Conservation (phyloP, 2,797 vertebrate genomes). For the Pantherophis vulpinus region DNA sequence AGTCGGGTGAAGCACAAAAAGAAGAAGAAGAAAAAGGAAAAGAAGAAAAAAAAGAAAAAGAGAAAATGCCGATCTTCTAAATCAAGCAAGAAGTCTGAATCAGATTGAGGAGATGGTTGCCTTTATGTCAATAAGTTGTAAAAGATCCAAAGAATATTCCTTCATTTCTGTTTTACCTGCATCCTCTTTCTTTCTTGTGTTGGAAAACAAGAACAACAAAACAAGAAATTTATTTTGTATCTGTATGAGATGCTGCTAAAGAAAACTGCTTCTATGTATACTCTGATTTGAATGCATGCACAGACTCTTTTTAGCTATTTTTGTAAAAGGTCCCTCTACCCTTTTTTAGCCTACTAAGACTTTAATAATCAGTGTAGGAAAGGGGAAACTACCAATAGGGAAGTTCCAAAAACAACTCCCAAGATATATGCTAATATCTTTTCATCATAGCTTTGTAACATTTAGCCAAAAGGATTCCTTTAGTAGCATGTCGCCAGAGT, state of each 20-base stretch:
- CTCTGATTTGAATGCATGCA: neutral
- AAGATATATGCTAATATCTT: neutral
- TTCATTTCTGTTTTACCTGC: neutral
- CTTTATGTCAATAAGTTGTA: neutral
- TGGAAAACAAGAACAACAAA: neutral
- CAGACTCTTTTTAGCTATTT: neutral
- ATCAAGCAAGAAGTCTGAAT: slow-evolving; percentile 75
- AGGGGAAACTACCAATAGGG: neutral
- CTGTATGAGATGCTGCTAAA: neutral
- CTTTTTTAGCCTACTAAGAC: neutral
- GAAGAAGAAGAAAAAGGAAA: slow-evolving; percentile 81
- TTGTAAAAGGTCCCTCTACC: neutral
- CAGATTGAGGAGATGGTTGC: slow-evolving; percentile 71
- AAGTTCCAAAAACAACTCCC: neutral
- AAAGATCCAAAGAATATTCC: slow-evolving; percentile 28
- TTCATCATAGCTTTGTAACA: neutral
- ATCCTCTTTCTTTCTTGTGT: neutral
- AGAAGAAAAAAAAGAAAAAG: slow-evolving; percentile 83
- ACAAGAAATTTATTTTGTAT: neutral
- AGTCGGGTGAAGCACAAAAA: slow-evolving; percentile 77
- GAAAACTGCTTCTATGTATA: neutral
- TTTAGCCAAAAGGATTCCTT: neutral
- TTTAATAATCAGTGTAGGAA: neutral
- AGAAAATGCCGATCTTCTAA: slow-evolving; percentile 83
- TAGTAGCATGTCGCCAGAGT: neutral